These are phyloP conservation scores for Drosophila dunni DNA, from an alignment of 1,140 invertebrate species.

Conservation along the genomic window DNA sequence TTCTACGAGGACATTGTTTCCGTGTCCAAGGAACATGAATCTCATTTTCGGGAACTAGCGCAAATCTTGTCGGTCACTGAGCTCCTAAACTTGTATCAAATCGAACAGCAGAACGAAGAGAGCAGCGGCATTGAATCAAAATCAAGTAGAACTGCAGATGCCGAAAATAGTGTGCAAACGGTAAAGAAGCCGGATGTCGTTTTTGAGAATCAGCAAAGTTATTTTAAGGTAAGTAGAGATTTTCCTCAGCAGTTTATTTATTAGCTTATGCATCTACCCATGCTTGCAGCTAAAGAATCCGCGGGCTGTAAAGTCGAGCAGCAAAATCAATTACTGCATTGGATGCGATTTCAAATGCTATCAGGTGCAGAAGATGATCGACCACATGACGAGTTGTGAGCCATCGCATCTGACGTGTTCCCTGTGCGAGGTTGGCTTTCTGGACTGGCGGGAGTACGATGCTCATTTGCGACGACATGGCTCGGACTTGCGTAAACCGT, in stretches of 20 bases:
- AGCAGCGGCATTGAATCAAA: slow-evolving; percentile 25
- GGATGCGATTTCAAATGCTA: slow-evolving; percentile 84
- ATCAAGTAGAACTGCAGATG: slow-evolving; percentile 11
- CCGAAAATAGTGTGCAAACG: slow-evolving; percentile 24
- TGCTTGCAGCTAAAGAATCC: slow-evolving; percentile 67
- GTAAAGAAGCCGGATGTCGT: slow-evolving; percentile 56
- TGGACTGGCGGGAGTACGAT: slow-evolving; percentile 84
- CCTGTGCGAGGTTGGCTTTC: slow-evolving; percentile 85
- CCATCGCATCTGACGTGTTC: slow-evolving; percentile 85
- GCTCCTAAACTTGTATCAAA: slow-evolving; percentile 70
- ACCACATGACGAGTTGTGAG: slow-evolving; percentile 85
- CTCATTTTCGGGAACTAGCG: slow-evolving; percentile 72
- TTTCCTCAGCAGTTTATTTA: too few relatives aligned
- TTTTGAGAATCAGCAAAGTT: slow-evolving; percentile 72
- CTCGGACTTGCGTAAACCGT: slow-evolving; percentile 84
- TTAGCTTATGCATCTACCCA: too few relatives aligned
- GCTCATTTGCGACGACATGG: slow-evolving; percentile 85
- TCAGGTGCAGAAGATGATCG: slow-evolving; percentile 83
- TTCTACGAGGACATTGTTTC: slow-evolving; percentile 81
- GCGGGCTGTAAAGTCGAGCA: slow-evolving; percentile 60
- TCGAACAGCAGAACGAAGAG: slow-evolving; percentile 47
- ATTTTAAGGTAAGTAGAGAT: slow-evolving; percentile 63
- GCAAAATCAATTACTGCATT: slow-evolving; percentile 84
- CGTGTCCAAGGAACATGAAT: slow-evolving; percentile 74
- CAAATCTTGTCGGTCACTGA: slow-evolving; percentile 75